Percentiles rank a stretch among this genome's conserved stretches.
phyloP scores from a whole-genome alignment of 2,113 vertebrate genomes.

The Scolopax mira region DNA sequence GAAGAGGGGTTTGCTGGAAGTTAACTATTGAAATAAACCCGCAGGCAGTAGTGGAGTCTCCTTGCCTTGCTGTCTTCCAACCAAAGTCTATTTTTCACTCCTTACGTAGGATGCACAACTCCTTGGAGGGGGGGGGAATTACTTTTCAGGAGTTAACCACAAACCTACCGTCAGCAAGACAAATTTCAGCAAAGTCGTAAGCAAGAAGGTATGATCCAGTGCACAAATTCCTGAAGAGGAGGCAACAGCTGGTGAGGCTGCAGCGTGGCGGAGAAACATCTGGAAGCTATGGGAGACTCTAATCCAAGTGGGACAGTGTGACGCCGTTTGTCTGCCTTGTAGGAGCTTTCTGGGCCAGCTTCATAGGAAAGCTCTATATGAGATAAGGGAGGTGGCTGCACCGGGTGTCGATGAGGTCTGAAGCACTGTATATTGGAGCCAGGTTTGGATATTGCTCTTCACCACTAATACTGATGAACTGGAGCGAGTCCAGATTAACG shows the following conservation, averaged over 20 bases:
- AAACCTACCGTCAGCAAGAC: background rate
- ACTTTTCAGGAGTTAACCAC: background rate
- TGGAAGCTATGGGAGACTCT: background rate
- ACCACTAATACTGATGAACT: background rate
- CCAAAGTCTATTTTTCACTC: background rate
- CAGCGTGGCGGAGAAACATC: accelerated
- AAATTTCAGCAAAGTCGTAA: background rate
- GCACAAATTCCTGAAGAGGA: background rate
- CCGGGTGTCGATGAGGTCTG: background rate
- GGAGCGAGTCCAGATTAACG: accelerated
- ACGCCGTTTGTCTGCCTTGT: background rate
- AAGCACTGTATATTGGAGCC: background rate
- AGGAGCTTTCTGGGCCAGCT: background rate
- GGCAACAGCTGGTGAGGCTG: conserved; percentile 5
- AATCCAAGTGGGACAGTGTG: background rate
- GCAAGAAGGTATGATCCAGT: background rate
- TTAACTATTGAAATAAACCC: too few species aligned
- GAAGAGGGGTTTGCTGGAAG: too few species aligned
- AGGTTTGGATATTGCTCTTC: background rate
- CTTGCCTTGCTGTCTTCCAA: background rate
- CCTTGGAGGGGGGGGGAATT: background rate
- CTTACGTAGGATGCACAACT: background rate
- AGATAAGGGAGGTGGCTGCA: background rate
- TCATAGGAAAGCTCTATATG: background rate
- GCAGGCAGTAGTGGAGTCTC: background rate